A percentile compares a stretch with the other conserved stretches of the same genome.
Conservation (phyloP, 2,888 invertebrate species). For the Leptinotarsa peninsularis region DNA sequence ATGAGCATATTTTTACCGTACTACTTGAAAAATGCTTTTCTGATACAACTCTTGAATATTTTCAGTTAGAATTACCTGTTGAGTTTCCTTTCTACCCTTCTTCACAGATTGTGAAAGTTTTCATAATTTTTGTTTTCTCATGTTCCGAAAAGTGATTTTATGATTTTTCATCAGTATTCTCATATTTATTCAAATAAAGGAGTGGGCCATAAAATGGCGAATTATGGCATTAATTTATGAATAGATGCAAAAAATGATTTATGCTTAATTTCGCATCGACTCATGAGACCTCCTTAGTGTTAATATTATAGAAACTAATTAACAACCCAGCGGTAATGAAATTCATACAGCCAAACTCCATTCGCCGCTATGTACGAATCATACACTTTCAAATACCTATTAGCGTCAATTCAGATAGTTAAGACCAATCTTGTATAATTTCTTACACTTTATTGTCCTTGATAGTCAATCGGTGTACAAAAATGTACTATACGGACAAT, state of each 20-base stretch:
- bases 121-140: too few species aligned
- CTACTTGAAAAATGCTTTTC: too few species aligned
- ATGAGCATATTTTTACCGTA: too few species aligned
- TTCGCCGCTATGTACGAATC: neutral
- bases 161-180: too few species aligned
- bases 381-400: constrained; percentile 2
- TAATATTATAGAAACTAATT: constrained; percentile 1
- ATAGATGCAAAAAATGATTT: neutral
- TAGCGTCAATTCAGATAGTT: constrained; percentile 13
- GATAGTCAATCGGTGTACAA: neutral
- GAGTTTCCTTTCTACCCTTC: too few species aligned
- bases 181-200: too few species aligned
- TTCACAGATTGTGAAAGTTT: too few species aligned
- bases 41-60: too few species aligned
- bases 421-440: constrained; percentile 3
- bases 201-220: too few species aligned
- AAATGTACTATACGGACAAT: neutral
- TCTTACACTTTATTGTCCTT: neutral
- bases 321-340: neutral
- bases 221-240: neutral
- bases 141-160: too few species aligned
- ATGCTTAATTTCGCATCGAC: neutral
- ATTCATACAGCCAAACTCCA: constrained; percentile 3
- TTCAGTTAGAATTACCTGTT: too few species aligned
- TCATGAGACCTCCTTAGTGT: neutral